Percentiles rank a stretch among this genome's conserved stretches.
These are phyloP conservation scores for Hemitrygon akajei DNA, from an alignment of 2,797 vertebrate species.

Conservation along the genomic window DNA sequence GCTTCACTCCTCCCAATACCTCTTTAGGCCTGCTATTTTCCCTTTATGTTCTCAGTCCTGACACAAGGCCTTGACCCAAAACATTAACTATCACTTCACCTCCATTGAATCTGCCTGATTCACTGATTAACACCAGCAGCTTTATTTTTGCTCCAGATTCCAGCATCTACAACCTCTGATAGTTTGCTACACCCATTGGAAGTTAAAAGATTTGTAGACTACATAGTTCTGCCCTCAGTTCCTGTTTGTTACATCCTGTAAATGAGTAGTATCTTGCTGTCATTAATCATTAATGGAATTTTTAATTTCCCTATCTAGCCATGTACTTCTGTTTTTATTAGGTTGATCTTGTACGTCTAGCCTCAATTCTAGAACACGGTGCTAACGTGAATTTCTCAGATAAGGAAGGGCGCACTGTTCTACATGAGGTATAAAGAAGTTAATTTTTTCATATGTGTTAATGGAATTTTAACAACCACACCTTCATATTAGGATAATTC, in stretches of 20 bases:
- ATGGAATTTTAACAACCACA: not conserved
- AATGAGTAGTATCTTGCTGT: not conserved
- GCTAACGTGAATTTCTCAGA: constrained; percentile 15
- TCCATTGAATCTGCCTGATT: too few species aligned
- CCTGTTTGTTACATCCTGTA: not conserved
- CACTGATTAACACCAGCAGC: too few species aligned
- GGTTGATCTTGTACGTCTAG: not conserved
- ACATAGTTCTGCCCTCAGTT: not conserved
- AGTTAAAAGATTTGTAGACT: too few species aligned
- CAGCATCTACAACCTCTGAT: too few species aligned
- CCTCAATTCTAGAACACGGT: not conserved
- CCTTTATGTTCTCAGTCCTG: too few species aligned
- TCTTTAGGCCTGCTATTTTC: too few species aligned
- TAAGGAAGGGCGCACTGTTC: not conserved
- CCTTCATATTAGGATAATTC: not conserved
- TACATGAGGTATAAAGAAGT: constrained; percentile 12
- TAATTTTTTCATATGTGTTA: not conserved
- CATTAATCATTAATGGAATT: not conserved
- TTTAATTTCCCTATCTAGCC: not conserved
- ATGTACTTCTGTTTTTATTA: not conserved
- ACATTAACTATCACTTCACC: too few species aligned
- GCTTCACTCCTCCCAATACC: too few species aligned
- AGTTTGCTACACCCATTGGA: too few species aligned
- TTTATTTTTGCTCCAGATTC: too few species aligned
- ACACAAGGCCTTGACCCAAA: too few species aligned